Conservation (phyloP, 2,113 vertebrate species). For the Pangasianodon gigas region DNA sequence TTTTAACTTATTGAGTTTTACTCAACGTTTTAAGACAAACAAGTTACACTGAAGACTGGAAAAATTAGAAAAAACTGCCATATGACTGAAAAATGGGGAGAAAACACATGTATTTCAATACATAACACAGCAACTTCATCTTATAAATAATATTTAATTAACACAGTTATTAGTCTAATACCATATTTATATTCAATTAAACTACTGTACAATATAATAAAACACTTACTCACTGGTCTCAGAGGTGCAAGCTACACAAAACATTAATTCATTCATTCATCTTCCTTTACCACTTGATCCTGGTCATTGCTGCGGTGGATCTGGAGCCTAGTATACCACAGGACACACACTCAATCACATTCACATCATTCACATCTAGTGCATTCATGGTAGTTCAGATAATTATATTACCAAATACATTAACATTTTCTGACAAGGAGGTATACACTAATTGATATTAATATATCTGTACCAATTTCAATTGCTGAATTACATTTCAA, state of each 20-base stretch:
- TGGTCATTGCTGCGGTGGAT: neutral
- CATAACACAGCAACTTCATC: neutral
- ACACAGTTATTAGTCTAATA: neutral
- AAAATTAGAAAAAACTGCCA: slow-evolving; percentile 10
- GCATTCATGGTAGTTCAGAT: neutral
- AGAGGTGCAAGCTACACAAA: neutral
- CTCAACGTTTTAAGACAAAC: neutral
- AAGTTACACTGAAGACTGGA: neutral
- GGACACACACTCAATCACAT: neutral
- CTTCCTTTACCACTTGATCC: neutral
- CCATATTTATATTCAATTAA: neutral
- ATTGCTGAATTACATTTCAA: neutral
- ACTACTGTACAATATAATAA: neutral
- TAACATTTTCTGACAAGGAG: neutral
- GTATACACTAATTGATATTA: neutral
- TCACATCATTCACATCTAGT: neutral
- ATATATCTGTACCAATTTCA: neutral
- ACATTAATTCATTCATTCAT: neutral
- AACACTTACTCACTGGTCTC: neutral
- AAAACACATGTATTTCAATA: neutral
- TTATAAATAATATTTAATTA: neutral
- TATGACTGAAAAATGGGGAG: slow-evolving; percentile 5
- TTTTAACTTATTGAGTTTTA: neutral
- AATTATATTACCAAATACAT: neutral
- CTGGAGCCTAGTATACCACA: neutral